phyloP scores from a whole-genome alignment of 2,113 vertebrate species.

The Sturnus vulgaris region DNA sequence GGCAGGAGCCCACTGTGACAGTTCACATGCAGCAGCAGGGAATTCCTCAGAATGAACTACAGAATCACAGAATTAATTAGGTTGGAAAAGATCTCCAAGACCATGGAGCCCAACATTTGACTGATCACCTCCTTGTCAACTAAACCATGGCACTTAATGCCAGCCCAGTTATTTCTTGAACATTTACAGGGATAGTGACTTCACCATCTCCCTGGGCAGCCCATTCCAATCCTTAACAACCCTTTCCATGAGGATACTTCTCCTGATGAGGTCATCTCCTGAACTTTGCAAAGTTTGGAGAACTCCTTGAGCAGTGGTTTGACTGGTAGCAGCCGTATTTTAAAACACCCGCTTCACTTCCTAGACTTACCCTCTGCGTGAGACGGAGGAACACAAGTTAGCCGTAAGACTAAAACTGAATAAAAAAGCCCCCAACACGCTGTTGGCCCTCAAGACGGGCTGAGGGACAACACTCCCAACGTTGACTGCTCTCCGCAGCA shows the following conservation, averaged over 20 bases:
- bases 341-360: neutral
- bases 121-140: neutral
- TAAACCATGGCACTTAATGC: neutral
- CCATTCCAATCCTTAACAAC: neutral
- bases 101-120: neutral
- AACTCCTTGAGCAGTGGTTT: rapidly evolving
- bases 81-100: neutral
- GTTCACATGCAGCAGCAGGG: rapidly evolving
- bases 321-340: neutral
- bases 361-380: rapidly evolving
- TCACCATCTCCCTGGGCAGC: neutral
- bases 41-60: rapidly evolving
- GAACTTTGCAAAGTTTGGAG: neutral
- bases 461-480: rapidly evolving
- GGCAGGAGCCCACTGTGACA: rapidly evolving
- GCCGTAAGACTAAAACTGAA: rapidly evolving
- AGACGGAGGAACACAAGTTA: neutral
- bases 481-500: rapidly evolving
- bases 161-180: neutral
- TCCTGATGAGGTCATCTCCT: neutral
- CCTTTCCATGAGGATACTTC: neutral
- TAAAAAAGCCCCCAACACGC: rapidly evolving
- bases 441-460: rapidly evolving
- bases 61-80: neutral
- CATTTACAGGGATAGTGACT: neutral